These are phyloP conservation scores for Triplophysa tibetana DNA, from an alignment of 2,113 vertebrate genomes.

Conservation along the genomic window DNA sequence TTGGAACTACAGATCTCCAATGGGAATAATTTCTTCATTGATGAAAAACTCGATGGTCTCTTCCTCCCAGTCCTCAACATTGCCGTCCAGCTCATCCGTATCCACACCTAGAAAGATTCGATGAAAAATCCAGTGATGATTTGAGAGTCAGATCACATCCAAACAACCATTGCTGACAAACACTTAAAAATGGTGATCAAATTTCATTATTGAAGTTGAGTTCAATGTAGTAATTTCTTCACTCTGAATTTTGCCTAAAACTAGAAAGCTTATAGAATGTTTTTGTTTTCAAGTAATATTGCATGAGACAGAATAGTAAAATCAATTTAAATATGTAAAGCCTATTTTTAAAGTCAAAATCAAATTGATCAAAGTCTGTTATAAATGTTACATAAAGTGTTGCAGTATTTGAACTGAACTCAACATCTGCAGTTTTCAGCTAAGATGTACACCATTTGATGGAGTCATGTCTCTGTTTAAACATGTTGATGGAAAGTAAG, in stretches of 20 bases:
- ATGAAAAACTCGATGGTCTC: slow-evolving; percentile 99
- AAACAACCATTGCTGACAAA: background rate
- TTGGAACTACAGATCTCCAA: slow-evolving; percentile 86
- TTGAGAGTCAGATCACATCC: background rate
- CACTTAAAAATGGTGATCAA: background rate
- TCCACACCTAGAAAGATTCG: slow-evolving; percentile 80
- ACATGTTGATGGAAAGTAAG: background rate
- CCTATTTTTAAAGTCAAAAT: no score
- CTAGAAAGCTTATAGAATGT: no score
- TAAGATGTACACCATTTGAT: background rate
- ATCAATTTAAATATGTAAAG: no score
- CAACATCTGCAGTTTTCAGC: background rate
- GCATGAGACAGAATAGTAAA: no score
- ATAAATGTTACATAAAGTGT: no score
- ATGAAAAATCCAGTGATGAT: background rate
- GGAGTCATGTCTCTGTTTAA: background rate
- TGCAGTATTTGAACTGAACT: background rate
- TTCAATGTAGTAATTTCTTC: no score
- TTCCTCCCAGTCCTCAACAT: slow-evolving; percentile 98
- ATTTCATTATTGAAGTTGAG: no score
- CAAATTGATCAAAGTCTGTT: no score
- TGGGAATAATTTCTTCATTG: slow-evolving; percentile 96
- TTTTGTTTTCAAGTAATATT: no score
- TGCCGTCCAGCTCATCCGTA: slow-evolving; percentile 95
- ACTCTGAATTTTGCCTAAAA: no score